phyloP scores from a whole-genome alignment of 2,113 vertebrate genomes.

The Melanerpes formicivorus region DNA sequence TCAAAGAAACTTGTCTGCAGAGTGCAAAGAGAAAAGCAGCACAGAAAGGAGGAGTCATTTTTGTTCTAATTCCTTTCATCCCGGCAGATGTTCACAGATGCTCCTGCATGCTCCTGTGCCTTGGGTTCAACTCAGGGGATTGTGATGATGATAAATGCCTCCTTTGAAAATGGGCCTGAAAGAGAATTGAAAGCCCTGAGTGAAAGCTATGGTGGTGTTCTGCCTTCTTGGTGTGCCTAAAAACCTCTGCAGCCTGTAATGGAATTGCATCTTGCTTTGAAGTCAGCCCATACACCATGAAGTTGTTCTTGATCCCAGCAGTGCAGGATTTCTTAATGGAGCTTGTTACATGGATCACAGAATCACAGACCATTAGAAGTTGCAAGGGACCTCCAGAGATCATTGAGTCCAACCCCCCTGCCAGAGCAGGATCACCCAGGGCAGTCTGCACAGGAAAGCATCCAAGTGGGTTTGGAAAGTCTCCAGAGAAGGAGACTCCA shows the following conservation, averaged over 20 bases:
- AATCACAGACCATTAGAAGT: too few species aligned
- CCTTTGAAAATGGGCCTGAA: not conserved
- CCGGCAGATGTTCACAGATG: not conserved
- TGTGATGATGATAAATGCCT: not conserved
- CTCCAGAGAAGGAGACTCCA: too few species aligned
- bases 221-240: not conserved
- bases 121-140: not conserved
- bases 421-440: too few species aligned
- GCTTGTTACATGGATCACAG: not conserved
- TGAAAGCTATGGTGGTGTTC: not conserved
- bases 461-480: too few species aligned
- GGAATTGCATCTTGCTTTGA: fast-evolving
- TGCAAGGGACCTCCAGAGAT: too few species aligned
- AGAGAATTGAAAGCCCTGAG: not conserved
- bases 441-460: too few species aligned
- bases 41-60: not conserved
- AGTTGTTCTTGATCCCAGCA: not conserved
- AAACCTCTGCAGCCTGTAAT: not conserved
- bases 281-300: not conserved
- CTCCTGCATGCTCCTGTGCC: not conserved
- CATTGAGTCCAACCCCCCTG: too few species aligned
- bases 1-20: not conserved
- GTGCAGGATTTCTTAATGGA: not conserved
- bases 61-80: not conserved
- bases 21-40: not conserved